Percentiles rank a stretch among this genome's conserved stretches.
phyloP scores from a whole-genome alignment of 2,888 invertebrate genomes.

The Orthosia gothica region DNA sequence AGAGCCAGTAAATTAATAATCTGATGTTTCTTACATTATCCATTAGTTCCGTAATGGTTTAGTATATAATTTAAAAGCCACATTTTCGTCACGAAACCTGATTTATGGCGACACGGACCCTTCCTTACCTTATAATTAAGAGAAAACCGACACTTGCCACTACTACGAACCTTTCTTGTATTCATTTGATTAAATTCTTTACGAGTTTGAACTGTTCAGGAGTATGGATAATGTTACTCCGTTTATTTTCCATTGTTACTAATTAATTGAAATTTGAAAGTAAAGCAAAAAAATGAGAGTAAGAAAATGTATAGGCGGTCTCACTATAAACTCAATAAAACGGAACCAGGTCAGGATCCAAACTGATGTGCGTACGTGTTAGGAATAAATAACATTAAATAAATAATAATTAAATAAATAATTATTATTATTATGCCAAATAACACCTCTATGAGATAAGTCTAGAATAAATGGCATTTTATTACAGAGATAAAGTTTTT shows the following conservation, averaged over 20 bases:
- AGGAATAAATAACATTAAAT: no score
- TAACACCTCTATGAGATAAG: no score
- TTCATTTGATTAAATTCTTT: constrained; percentile 17
- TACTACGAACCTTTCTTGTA: constrained; percentile 49
- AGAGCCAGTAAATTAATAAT: constrained; percentile 22
- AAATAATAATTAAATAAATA: no score
- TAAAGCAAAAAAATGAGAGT: no score
- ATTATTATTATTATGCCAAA: no score
- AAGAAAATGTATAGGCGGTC: no score
- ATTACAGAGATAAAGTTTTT: no score
- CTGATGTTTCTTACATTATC: constrained; percentile 48
- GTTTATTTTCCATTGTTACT: not conserved
- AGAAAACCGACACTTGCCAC: constrained; percentile 69
- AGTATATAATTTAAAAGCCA: constrained; percentile 52
- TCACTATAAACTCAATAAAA: no score
- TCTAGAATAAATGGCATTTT: no score
- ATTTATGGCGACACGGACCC: constrained; percentile 70
- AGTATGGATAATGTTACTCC: not conserved
- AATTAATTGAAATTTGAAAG: no score
- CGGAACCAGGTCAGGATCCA: no score
- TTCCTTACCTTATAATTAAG: constrained; percentile 72
- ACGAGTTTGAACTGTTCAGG: constrained; percentile 1
- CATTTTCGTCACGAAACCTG: constrained; percentile 69
- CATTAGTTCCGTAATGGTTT: constrained; percentile 40
- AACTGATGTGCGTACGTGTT: no score